Base-by-base conservation (phyloP, 2,888 invertebrate genomes). In the Diplolepis rosae region DNA sequence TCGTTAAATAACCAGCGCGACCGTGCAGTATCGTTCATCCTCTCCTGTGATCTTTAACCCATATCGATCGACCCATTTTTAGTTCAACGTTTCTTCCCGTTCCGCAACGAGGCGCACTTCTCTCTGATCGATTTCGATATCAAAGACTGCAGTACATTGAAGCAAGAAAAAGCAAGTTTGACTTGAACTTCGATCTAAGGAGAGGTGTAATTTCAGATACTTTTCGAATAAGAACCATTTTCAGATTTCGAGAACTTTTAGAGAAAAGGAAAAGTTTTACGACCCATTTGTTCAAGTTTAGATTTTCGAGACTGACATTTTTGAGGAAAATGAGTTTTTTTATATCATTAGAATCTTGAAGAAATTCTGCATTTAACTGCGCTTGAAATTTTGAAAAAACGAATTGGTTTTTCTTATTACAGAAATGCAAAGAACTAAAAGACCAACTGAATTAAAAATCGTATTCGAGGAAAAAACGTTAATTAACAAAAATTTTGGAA, bases 81-180 rank as follows among this genome's bases (percentile, higher is more conserved):
- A 32, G 54, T 32, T 54, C 32, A 54, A 54, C 30, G 32, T 54
- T 54, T 54, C 18, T 54, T 32, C 30, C 32, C 54, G 32, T 54
- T 54, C 22, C 32, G 18, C 30, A 30, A 54, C 30, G 30, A 52
- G 15, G 54, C 11, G 15, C 9, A 30, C 54, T 54, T 32, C 50
- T 24, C 27, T 15, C 32, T 11, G 32, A 65, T 50, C 52, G 65
- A 72, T 67, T 72, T 69, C 66, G 54, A 70, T 70, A 70, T 67
- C 67, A 48, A 35, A 69, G 56, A 50, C 54, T 32, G 32, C 32
- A 32, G 7, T 32, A 32, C 32, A 32, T 11, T 69, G 66, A 51
- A 69, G 35, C 22, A 5, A n/a, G 66, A 13, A 65, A 61, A 39
- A 51, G 66, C 35, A 48, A 42, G 51, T 24, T 24, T 61, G 35